These are phyloP conservation scores for Hydrotaea cyrtoneurina DNA, from an alignment of 2,888 invertebrate species.

Conservation along the genomic window DNA sequence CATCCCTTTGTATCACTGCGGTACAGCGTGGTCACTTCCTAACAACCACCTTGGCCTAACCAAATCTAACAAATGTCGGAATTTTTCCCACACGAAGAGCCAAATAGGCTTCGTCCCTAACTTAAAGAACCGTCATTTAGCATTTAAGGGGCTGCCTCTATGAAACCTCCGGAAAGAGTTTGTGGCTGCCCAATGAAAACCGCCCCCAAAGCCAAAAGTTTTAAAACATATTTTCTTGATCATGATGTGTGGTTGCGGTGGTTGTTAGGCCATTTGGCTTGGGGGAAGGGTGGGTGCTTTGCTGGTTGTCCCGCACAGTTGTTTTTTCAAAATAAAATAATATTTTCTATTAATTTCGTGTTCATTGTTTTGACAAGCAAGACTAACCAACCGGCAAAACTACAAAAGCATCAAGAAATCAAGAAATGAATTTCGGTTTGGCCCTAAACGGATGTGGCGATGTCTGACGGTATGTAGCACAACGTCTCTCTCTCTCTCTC, in stretches of 20 bases:
- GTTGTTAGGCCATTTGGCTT: neutral
- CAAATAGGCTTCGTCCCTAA: no score
- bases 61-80: no score
- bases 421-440: neutral
- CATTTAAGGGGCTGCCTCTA: neutral
- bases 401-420: no score
- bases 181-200: no score
- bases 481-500: no score
- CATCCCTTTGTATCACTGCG: no score
- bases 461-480: no score
- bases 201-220: no score
- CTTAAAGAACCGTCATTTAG: neutral
- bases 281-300: neutral
- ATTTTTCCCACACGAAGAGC: no score
- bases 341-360: neutral
- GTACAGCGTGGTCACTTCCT: no score
- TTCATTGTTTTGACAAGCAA: neutral
- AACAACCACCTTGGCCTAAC: no score
- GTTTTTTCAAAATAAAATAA: neutral
- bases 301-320: constrained; percentile 3
- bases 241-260: neutral
- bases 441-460: neutral
- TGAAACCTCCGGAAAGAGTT: neutral
- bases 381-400: no score
- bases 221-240: neutral